Evolutionary conservation across 2,113 vertebrate genomes (phyloP).

Genomic region (Monarcha castaneiventris): DNA sequence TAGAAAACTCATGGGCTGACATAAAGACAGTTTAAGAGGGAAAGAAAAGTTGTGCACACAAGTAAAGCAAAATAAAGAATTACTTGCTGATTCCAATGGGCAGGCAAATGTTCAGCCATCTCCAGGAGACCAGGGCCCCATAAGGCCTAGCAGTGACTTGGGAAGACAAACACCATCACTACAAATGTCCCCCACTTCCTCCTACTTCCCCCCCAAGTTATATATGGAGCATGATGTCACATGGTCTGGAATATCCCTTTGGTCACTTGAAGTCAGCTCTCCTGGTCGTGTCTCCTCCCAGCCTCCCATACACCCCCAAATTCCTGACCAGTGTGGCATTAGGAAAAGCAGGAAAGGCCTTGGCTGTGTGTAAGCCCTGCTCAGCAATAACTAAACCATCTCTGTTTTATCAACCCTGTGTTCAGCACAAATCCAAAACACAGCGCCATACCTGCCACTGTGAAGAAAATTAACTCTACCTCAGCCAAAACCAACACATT

Average conservation of each 20-base stretch:
- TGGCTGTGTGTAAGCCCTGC: background rate
- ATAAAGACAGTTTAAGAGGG: background rate
- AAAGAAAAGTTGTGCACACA: accelerated
- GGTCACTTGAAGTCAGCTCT: background rate
- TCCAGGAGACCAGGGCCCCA: background rate
- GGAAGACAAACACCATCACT: background rate
- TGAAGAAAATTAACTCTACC: background rate
- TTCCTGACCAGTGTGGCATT: accelerated
- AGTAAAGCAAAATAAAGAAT: background rate
- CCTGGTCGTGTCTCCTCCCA: background rate
- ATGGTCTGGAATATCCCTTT: background rate
- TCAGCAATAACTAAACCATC: background rate
- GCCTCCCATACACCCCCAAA: accelerated
- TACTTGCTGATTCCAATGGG: accelerated
- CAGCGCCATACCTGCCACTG: accelerated
- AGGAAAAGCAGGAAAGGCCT: background rate
- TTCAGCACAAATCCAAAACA: background rate
- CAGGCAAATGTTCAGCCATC: background rate
- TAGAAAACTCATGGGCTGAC: background rate
- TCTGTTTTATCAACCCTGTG: background rate
- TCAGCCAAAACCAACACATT: background rate
- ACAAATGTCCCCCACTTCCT: background rate
- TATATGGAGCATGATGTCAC: background rate
- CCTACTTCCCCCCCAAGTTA: accelerated
- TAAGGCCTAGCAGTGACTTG: accelerated